Conservation (phyloP, 2,113 vertebrate genomes). For the Callithrix jacchus region DNA sequence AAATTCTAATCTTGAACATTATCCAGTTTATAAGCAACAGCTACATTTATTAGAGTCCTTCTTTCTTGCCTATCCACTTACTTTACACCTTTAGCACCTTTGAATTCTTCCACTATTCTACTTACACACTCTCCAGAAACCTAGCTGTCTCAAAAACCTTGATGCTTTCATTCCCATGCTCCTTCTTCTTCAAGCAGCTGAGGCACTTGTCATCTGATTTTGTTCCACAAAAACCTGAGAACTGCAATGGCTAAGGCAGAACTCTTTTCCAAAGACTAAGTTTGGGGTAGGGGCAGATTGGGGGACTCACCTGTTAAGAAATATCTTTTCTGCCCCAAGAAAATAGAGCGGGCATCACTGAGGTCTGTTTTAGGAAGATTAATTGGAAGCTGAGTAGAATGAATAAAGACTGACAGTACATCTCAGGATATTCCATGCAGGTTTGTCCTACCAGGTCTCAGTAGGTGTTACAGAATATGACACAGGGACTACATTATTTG, state of each 20-base stretch:
- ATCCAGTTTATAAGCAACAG: background rate
- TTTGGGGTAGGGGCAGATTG: background rate
- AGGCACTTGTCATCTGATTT: background rate
- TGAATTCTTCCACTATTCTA: background rate
- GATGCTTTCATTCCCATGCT: rapidly evolving
- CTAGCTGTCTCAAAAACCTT: background rate
- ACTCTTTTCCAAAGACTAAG: background rate
- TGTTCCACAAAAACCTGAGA: background rate
- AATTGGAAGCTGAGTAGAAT: background rate
- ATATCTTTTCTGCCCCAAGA: too few relatives aligned
- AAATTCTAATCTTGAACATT: background rate
- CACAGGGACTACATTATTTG: too few relatives aligned
- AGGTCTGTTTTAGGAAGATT: background rate
- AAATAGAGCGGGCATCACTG: background rate
- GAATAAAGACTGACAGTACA: background rate
- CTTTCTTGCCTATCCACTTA: background rate
- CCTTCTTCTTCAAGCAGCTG: background rate
- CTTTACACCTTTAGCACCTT: background rate
- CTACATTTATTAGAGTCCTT: background rate
- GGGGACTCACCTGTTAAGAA: background rate
- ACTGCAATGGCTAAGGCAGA: background rate
- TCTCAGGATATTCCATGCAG: too few relatives aligned
- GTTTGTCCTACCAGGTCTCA: background rate
- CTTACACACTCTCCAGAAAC: background rate
- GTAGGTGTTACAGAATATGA: rapidly evolving